These are phyloP conservation scores for Rhorus exstirpatorius DNA, from an alignment of 2,888 invertebrate species.

Conservation along the genomic window DNA sequence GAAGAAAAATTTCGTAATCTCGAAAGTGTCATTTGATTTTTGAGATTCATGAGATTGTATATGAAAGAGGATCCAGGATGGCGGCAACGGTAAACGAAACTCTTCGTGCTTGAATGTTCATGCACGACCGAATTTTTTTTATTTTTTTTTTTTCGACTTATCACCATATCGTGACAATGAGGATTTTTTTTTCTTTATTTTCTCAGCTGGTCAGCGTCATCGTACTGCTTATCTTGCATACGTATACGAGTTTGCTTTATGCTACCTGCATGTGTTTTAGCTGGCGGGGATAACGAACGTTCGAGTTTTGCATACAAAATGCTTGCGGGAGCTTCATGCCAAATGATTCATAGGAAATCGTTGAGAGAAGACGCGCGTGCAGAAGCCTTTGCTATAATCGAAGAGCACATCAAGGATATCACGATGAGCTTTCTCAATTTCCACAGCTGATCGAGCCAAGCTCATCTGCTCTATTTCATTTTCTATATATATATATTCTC, in stretches of 20 bases:
- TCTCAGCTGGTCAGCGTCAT: not conserved
- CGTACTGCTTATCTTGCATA: not conserved
- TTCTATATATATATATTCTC: not conserved
- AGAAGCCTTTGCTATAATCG: slow-evolving; percentile 25
- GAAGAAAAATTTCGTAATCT: too few species aligned
- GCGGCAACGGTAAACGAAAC: too few species aligned
- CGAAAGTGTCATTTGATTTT: too few species aligned
- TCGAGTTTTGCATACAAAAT: slow-evolving; percentile 54
- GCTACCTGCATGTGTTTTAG: not conserved
- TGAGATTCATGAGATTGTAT: too few species aligned
- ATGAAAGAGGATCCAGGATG: too few species aligned
- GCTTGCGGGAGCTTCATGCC: slow-evolving; percentile 17
- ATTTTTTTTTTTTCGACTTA: too few species aligned
- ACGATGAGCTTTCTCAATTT: slow-evolving; percentile 21
- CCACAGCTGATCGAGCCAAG: not conserved
- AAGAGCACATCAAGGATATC: slow-evolving; percentile 1
- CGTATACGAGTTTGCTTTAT: too few species aligned
- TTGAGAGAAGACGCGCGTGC: not conserved
- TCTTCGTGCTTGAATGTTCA: too few species aligned
- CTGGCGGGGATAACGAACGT: slow-evolving; percentile 36
- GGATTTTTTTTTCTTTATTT: not conserved
- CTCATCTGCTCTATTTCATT: not conserved
- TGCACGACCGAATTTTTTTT: too few species aligned
- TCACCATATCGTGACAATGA: not conserved
- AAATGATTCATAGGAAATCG: slow-evolving; percentile 57